A percentile compares a stretch with the other conserved stretches of the same genome.
Conservation (phyloP, 2,113 vertebrate genomes). For the Macaca nemestrina region DNA sequence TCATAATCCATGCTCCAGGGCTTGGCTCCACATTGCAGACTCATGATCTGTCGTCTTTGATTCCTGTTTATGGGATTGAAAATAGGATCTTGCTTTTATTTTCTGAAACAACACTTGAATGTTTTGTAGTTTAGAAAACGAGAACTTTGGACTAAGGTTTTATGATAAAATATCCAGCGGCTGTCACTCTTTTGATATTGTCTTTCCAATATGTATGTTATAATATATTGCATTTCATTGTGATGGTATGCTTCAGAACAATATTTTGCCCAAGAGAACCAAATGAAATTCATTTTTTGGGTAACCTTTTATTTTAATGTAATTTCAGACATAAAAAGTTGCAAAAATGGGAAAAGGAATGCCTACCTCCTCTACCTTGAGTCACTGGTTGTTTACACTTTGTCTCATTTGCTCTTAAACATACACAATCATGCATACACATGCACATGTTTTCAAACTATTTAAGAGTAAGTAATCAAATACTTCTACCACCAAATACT, state of each 20-base stretch:
- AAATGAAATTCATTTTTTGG: constrained; percentile 4
- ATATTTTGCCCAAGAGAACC: neutral
- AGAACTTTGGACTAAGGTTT: neutral
- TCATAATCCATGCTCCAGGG: neutral
- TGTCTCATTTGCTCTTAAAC: neutral
- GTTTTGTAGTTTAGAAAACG: neutral
- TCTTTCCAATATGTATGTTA: neutral
- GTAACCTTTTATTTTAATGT: neutral
- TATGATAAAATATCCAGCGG: neutral
- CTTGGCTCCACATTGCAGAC: neutral
- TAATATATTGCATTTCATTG: neutral
- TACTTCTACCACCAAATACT: neutral
- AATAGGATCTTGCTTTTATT: neutral
- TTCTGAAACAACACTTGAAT: constrained; percentile 11
- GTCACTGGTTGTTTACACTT: neutral
- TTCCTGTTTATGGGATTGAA: neutral
- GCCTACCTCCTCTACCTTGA: neutral
- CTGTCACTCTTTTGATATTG: neutral
- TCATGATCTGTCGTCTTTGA: neutral
- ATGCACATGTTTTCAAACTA: neutral
- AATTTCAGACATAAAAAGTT: neutral
- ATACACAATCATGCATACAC: neutral
- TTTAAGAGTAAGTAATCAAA: neutral
- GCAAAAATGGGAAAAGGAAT: neutral
- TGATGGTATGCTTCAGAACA: neutral